Evolutionary conservation across 2,888 invertebrate genomes (phyloP).

Genomic region (Pasiphila rectangulata): DNA sequence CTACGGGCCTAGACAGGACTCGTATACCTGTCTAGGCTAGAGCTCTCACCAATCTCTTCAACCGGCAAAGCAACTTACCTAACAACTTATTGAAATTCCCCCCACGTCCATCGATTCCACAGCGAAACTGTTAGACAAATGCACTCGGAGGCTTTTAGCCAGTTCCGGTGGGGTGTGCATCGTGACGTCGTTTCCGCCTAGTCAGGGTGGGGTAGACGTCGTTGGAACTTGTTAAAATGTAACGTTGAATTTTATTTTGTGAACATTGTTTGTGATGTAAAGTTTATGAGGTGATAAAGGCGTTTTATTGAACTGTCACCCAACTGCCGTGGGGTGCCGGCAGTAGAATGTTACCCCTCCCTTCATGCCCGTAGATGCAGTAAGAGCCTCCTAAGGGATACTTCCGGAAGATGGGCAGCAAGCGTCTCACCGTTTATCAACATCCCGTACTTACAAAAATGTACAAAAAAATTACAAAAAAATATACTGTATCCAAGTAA

Average conservation of each 20-base stretch:
- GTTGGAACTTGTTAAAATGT: constrained; percentile 10
- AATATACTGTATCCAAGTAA: too few species aligned
- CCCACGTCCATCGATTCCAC: constrained; percentile 42
- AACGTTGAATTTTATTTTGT: constrained; percentile 12
- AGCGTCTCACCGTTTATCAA: too few species aligned
- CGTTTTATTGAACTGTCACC: not conserved
- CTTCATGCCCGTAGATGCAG: too few species aligned
- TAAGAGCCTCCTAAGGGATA: too few species aligned
- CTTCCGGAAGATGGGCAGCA: too few species aligned
- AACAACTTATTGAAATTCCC: constrained; percentile 22
- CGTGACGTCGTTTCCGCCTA: constrained; percentile 60
- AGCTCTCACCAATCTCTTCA: not conserved
- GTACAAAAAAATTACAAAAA: too few species aligned
- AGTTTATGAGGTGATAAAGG: not conserved
- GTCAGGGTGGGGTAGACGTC: constrained; percentile 10
- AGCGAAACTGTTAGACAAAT: constrained; percentile 56
- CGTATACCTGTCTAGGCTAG: not conserved
- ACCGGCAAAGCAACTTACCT: constrained; percentile 8
- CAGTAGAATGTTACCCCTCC: too few species aligned
- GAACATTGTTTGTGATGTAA: not conserved
- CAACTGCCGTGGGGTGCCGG: too few species aligned
- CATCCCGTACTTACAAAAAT: too few species aligned
- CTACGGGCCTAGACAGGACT: too few species aligned
- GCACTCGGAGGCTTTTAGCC: constrained; percentile 67
- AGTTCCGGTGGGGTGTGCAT: constrained; percentile 62